These are phyloP conservation scores for Amphiprion percula DNA, from an alignment of 2,113 vertebrate genomes.

Conservation along the genomic window DNA sequence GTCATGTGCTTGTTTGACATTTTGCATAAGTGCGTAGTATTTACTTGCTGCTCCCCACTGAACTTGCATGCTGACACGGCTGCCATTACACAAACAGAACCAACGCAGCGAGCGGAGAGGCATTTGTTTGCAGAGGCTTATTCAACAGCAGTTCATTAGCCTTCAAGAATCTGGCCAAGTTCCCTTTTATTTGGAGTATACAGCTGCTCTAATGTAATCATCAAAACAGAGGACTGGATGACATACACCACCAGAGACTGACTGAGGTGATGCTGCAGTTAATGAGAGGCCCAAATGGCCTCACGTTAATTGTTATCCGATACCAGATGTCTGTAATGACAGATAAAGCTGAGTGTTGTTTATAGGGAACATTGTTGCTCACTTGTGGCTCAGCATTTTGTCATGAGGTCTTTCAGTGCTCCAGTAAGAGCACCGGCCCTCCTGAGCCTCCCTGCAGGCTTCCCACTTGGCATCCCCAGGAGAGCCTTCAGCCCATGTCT, in stretches of 20 bases:
- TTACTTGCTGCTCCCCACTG: conserved; percentile 9
- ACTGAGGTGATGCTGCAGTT: conserved; percentile 6
- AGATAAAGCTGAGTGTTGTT: conserved; percentile 2
- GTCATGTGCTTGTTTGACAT: conserved; percentile 20
- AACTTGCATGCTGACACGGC: conserved; percentile 18
- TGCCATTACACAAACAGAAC: conserved; percentile 54
- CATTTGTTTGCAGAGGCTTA: conserved; percentile 54
- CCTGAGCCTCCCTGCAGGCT: conserved; percentile 29
- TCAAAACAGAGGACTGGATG: conserved; percentile 39
- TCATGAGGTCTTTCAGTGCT: conserved; percentile 1
- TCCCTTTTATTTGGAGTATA: conserved; percentile 48
- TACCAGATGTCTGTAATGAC: neutral
- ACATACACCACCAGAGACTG: conserved; percentile 1
- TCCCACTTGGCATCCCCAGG: conserved; percentile 49
- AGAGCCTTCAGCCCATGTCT: conserved; percentile 71
- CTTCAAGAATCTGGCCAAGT: conserved; percentile 29
- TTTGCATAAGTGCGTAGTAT: conserved; percentile 16
- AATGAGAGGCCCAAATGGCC: neutral
- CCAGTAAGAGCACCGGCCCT: conserved; percentile 7
- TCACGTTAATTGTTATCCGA: conserved; percentile 14
- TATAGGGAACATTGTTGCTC: conserved; percentile 1
- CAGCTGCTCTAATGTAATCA: conserved; percentile 24
- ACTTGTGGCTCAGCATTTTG: conserved; percentile 17
- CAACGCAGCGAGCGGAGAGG: neutral
- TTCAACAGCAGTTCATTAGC: conserved; percentile 47